These are phyloP conservation scores for Protophormia terraenovae DNA, from an alignment of 2,888 invertebrate genomes.

Conservation along the genomic window DNA sequence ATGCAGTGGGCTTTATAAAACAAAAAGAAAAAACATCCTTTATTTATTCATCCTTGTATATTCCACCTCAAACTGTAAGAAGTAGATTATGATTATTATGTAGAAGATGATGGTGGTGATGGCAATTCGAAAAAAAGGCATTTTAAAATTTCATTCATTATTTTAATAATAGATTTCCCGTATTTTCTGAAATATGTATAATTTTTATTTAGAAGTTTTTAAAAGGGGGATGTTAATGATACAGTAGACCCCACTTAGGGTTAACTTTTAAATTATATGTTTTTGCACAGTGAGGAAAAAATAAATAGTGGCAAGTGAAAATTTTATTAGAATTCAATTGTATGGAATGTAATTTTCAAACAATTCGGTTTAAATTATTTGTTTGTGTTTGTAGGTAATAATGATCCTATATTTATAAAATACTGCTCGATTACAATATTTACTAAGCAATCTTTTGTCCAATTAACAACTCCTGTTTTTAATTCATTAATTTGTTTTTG, in stretches of 20 bases:
- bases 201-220: constrained; percentile 17
- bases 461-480: no score
- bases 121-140: constrained; percentile 67
- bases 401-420: no score
- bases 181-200: constrained; percentile 67
- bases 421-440: no score
- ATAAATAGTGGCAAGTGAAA: neutral
- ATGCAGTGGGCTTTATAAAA: constrained; percentile 27
- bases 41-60: constrained; percentile 17
- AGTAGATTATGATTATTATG: constrained; percentile 63
- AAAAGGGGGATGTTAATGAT: constrained; percentile 63
- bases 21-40: constrained; percentile 21
- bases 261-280: constrained; percentile 60
- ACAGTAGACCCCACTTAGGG: constrained; percentile 65
- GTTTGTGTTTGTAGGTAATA: no score
- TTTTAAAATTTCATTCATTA: constrained; percentile 80
- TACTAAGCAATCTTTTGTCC: no score
- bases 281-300: constrained; percentile 35
- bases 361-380: no score
- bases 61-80: constrained; percentile 44
- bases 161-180: constrained; percentile 77
- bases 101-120: constrained; percentile 69
- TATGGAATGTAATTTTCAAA: no score
- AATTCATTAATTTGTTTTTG: no score
- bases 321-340: no score